Evolutionary conservation across 2,113 vertebrate genomes (phyloP).

Genomic region (Dendrocopos noguchii): DNA sequence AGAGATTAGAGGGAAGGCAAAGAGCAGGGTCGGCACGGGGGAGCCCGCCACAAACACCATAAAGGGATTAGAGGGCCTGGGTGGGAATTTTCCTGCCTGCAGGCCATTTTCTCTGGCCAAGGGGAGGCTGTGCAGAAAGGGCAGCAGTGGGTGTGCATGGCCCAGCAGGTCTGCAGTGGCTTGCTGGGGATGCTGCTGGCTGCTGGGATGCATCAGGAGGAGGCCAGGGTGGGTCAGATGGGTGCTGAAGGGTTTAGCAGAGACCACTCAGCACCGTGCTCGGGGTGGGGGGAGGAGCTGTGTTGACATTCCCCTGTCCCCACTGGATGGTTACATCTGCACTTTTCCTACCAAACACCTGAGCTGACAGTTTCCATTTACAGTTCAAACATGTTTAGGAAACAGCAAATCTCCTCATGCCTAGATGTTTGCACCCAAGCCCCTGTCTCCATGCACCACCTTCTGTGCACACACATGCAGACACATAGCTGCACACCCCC

Average conservation of each 20-base stretch:
- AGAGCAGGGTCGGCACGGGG: not conserved
- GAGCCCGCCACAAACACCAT: constrained; percentile 44
- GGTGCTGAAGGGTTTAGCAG: not conserved
- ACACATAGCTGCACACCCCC: rapidly evolving
- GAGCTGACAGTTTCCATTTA: not conserved
- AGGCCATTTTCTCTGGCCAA: rapidly evolving
- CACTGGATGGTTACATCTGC: rapidly evolving
- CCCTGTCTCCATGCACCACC: rapidly evolving
- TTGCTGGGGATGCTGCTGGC: not conserved
- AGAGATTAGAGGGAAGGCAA: constrained; percentile 60
- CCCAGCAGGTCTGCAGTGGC: not conserved
- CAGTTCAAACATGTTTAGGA: not conserved
- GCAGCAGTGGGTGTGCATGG: rapidly evolving
- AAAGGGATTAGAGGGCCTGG: constrained; percentile 49
- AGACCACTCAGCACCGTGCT: rapidly evolving
- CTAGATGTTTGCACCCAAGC: not conserved
- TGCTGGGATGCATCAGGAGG: not conserved
- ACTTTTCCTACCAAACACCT: not conserved
- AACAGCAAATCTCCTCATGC: not conserved
- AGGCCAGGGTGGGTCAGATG: not conserved
- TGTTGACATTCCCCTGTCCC: not conserved
- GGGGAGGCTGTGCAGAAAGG: not conserved
- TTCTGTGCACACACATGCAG: not conserved
- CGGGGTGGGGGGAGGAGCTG: not conserved
- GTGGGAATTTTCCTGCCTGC: not conserved